Evolutionary conservation across 2,113 vertebrate genomes (phyloP), one percentile per base, ranked within the genome.

Genomic region (Zosterops borbonicus): DNA sequence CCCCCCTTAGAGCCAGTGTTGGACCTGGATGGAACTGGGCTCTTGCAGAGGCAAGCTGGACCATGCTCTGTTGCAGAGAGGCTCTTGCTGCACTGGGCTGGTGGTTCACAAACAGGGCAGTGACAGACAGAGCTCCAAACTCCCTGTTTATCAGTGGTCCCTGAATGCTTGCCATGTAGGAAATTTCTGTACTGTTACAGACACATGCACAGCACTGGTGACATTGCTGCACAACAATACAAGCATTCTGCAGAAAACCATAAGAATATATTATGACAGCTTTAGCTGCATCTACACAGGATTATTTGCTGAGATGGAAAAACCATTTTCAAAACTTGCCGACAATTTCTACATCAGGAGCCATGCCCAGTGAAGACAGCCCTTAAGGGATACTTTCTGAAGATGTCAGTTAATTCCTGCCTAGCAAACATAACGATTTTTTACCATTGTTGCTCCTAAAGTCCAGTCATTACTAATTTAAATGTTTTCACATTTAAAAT

Each of bases 21-120:
- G 33, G 12, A 68, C 35, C 35, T 17, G 52, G 17, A 5, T 12
- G 6, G 5, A 75, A 8, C 23, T 0, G 2, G 25, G 24, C 6
- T 18, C 67, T 75, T 50, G 44, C 14, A 25, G 75, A n/a, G 16
- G 49, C 44, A 64, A 39, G 28, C 5, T 65, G 56, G 22, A 79
- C 20, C 0, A 1, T 16, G 27, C 8, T 0, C 0, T 37, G 4
- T 3, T 65, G 21, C 31, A 56, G 49, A 46, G 16, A 20, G 13
- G 23, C 4, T 53, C 22, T 37, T 74, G n/a, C 31, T 83, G 41
- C 12, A 1, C 33, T 20, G 28, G 27, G 18, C 19, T 83, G 24
- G 22, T 21, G 37, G 9, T 37, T 74, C 20, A 13, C 20, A 12
- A 8, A 13, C 21, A 33, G 21, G 29, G n/a, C 12, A 71, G 16